Conservation (phyloP, 1,140 invertebrate genomes). For the Drosophila ercepeae region DNA sequence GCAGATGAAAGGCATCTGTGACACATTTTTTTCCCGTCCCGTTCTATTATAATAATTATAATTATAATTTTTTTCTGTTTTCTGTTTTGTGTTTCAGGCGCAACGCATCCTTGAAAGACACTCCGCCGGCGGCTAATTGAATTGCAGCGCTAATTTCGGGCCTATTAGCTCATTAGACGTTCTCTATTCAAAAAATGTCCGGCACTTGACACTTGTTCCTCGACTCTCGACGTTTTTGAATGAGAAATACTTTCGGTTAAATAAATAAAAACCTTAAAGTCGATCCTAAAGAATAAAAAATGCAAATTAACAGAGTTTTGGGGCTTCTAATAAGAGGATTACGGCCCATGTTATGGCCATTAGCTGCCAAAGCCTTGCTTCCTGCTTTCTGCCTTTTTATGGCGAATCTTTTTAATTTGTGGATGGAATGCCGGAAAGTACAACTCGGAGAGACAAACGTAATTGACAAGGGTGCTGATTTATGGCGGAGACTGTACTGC, state of each 20-base stretch:
- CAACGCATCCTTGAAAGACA: neutral
- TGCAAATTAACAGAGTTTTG: conserved; percentile 20
- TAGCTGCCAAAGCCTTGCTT: conserved; percentile 17
- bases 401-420: conserved; percentile 18
- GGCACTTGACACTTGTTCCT: conserved; percentile 43
- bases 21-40: conserved; percentile 5
- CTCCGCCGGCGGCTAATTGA: conserved; percentile 56
- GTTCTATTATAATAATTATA: neutral
- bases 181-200: conserved; percentile 35
- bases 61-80: neutral
- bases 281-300: neutral
- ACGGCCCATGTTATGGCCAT: conserved; percentile 38
- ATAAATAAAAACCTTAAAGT: neutral
- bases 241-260: neutral
- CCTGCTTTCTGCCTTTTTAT: conserved; percentile 10
- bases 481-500: conserved; percentile 6
- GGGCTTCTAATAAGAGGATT: conserved; percentile 34
- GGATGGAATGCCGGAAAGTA: conserved; percentile 14
- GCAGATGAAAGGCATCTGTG: conserved; percentile 50
- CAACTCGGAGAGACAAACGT: neutral
- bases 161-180: conserved; percentile 57
- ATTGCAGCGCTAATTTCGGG: conserved; percentile 69
- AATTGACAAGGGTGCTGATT: conserved; percentile 41
- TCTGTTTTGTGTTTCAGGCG: too few species aligned
- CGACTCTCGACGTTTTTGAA: neutral